Percentiles rank a stretch among this genome's conserved stretches.
These are phyloP conservation scores for Patiria pectinifera DNA, from an alignment of 53 echinoderm and acorn worm genomes.

Conservation along the genomic window DNA sequence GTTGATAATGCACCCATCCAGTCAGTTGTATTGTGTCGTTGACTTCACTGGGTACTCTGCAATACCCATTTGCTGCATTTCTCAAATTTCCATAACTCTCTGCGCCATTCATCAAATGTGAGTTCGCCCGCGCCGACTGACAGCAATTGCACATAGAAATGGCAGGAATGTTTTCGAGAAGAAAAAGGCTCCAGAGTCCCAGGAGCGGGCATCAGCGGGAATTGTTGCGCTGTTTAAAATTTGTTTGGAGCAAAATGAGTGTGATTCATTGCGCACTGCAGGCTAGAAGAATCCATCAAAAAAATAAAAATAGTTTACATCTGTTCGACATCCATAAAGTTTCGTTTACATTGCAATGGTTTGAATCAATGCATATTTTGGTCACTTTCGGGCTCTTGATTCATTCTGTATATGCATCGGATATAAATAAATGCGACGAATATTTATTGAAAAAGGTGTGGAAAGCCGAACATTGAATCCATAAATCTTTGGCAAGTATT, in stretches of 20 bases:
- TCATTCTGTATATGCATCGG: neutral
- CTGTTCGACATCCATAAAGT: constrained; percentile 12
- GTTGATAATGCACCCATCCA: neutral
- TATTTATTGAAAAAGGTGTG: too few species aligned
- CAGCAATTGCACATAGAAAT: neutral
- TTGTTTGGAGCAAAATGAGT: neutral
- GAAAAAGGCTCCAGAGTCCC: neutral
- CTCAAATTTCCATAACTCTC: neutral
- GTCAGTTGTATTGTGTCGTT: too few species aligned
- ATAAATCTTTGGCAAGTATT: too few species aligned
- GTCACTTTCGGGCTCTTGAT: neutral
- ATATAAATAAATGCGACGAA: neutral
- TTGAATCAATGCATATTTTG: neutral
- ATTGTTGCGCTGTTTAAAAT: neutral
- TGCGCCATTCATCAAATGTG: neutral
- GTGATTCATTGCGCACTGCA: neutral
- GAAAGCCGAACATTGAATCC: too few species aligned
- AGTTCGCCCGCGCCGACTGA: neutral
- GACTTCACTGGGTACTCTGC: too few species aligned
- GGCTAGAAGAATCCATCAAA: neutral
- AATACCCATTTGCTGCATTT: neutral
- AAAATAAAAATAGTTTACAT: neutral
- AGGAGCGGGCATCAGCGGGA: neutral
- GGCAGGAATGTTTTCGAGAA: neutral
- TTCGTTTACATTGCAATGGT: neutral